These are phyloP conservation scores for Torymus tubicola DNA, from an alignment of 2,888 invertebrate species.

Conservation along the genomic window DNA sequence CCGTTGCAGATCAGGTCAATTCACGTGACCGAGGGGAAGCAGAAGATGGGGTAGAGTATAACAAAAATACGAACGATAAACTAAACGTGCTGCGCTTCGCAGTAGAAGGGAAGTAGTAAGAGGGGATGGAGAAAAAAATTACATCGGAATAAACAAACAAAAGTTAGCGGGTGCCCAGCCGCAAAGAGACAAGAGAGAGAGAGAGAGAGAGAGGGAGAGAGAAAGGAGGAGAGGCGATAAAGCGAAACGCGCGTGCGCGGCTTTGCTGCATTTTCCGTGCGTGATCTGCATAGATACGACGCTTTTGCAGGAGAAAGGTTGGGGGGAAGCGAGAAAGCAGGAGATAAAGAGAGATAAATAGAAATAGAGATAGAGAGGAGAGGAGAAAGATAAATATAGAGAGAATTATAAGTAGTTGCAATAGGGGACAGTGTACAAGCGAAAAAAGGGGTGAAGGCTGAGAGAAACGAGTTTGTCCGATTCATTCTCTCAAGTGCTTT, in stretches of 20 bases:
- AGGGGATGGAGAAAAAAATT: too few species aligned
- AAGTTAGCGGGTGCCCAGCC: neutral
- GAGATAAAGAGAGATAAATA: conserved; percentile 36
- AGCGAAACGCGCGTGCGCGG: conserved; percentile 13
- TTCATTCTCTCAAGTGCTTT: too few species aligned
- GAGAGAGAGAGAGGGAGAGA: neutral
- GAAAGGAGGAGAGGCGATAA: conserved; percentile 21
- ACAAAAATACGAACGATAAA: neutral
- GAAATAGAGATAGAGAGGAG: conserved; percentile 29
- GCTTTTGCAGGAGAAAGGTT: conserved; percentile 1
- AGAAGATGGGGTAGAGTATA: too few species aligned
- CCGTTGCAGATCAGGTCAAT: too few species aligned
- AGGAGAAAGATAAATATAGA: neutral
- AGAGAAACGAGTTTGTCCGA: too few species aligned
- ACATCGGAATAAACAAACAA: conserved; percentile 8
- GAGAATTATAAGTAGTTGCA: too few species aligned
- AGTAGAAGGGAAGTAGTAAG: neutral
- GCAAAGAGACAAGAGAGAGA: conserved; percentile 1
- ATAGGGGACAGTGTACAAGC: too few species aligned
- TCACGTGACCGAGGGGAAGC: too few species aligned
- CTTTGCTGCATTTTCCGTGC: conserved; percentile 14
- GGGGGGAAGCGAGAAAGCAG: neutral
- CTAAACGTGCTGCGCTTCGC: neutral
- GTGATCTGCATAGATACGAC: conserved; percentile 44
- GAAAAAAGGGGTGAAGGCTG: too few species aligned